Evolutionary conservation across 2,888 invertebrate genomes (phyloP).

Genomic region (Trissoscelio sp.): DNA sequence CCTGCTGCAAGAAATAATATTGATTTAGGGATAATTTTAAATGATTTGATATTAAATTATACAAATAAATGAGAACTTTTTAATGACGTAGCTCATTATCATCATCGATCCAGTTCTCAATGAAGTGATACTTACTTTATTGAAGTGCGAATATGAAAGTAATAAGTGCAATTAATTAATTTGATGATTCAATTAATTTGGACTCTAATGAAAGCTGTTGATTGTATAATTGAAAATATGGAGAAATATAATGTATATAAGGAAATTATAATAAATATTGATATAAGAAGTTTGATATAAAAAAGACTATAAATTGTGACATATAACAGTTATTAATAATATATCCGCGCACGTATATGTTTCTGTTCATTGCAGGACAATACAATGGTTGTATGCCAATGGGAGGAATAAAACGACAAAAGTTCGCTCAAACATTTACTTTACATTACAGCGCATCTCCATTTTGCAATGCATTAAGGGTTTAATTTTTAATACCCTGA

Average conservation of each 20-base stretch:
- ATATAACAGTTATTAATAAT: constrained; percentile 8
- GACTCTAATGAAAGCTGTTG: too few species aligned
- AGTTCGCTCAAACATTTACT: not conserved
- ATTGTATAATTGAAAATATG: too few species aligned
- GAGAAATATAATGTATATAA: too few species aligned
- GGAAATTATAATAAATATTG: too few species aligned
- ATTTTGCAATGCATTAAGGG: too few species aligned
- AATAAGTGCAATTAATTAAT: too few species aligned
- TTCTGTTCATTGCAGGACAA: not conserved
- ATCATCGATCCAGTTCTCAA: not conserved
- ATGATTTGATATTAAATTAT: constrained; percentile 6
- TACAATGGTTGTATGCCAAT: not conserved
- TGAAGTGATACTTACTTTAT: not conserved
- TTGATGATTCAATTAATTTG: too few species aligned
- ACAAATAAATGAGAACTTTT: not conserved
- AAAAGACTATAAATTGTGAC: not conserved
- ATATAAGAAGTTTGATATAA: not conserved
- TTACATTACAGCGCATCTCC: too few species aligned
- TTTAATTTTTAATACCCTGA: too few species aligned
- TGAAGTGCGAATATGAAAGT: not conserved
- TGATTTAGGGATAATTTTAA: not conserved
- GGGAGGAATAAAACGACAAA: not conserved
- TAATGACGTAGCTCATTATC: not conserved
- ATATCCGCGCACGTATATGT: not conserved
- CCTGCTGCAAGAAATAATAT: constrained; percentile 2